phyloP scores from a whole-genome alignment of 2,113 vertebrate genomes.

The Glareola pratincola region DNA sequence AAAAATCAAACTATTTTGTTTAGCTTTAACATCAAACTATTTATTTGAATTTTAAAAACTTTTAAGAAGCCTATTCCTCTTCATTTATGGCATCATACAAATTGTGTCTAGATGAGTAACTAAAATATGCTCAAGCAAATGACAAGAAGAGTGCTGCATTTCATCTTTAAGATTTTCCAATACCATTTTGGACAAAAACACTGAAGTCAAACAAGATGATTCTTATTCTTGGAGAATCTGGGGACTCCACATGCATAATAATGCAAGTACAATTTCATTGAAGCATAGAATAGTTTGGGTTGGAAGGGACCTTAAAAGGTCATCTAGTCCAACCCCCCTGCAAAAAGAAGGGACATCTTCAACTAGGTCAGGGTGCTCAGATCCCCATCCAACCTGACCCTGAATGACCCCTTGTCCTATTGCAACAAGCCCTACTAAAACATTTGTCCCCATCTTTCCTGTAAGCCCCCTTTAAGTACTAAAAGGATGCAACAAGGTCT shows the following conservation, averaged over 20 bases:
- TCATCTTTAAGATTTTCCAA: neutral
- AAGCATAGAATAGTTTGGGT: neutral
- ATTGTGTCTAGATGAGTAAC: neutral
- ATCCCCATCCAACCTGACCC: neutral
- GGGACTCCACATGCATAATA: neutral
- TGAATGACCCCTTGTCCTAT: neutral
- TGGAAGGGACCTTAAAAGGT: neutral
- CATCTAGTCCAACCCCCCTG: neutral
- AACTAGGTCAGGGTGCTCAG: neutral
- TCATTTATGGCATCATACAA: neutral
- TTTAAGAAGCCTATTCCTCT: neutral
- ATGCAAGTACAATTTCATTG: neutral
- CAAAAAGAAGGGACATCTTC: no score
- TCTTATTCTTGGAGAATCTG: neutral
- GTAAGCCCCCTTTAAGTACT: neutral
- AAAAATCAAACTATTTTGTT: neutral
- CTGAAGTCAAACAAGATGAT: rapidly evolving
- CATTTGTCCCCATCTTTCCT: neutral
- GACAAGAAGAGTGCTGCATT: neutral
- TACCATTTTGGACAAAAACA: neutral
- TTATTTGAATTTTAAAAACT: neutral
- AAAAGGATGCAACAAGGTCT: neutral
- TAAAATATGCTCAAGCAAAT: neutral
- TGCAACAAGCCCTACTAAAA: neutral
- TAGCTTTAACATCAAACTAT: neutral